Conservation (phyloP, 2,888 invertebrate genomes). For the Ametastegia equiseti region DNA sequence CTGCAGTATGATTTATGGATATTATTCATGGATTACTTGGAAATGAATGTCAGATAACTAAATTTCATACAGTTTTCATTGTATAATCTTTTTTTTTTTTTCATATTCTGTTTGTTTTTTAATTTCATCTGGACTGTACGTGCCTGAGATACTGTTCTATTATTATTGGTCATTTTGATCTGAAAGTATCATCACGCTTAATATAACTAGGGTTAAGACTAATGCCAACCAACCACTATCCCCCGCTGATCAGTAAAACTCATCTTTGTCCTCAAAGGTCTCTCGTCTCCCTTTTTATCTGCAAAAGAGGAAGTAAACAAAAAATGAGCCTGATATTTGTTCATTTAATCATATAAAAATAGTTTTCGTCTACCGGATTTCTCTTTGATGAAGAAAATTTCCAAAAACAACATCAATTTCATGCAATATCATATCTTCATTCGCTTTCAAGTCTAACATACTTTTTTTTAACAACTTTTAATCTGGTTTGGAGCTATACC, state of each 20-base stretch:
- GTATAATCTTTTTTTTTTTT: not conserved
- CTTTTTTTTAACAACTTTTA: not conserved
- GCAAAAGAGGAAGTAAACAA: not conserved
- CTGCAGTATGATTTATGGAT: not conserved
- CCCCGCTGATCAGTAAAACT: conserved; percentile 53
- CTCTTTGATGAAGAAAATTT: not conserved
- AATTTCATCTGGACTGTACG: not conserved
- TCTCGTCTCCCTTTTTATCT: conserved; percentile 42
- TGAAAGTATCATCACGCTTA: conserved; percentile 42
- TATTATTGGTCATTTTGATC: conserved; percentile 32
- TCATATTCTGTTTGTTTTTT: not conserved
- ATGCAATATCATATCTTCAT: conserved; percentile 2
- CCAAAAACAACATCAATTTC: not conserved
- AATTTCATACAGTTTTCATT: not conserved
- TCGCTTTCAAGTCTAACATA: conserved; percentile 10
- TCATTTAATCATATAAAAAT: not conserved
- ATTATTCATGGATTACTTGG: not conserved
- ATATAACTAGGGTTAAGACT: conserved; percentile 48
- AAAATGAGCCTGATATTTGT: not conserved
- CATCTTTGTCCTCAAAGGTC: conserved; percentile 33
- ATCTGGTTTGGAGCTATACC: not conserved
- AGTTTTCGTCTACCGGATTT: not conserved
- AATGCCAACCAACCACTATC: conserved; percentile 51
- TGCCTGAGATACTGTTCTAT: not conserved
- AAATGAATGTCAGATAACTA: not conserved